Conservation (phyloP, 2,113 vertebrate genomes). For the Erinaceus europaeus region DNA sequence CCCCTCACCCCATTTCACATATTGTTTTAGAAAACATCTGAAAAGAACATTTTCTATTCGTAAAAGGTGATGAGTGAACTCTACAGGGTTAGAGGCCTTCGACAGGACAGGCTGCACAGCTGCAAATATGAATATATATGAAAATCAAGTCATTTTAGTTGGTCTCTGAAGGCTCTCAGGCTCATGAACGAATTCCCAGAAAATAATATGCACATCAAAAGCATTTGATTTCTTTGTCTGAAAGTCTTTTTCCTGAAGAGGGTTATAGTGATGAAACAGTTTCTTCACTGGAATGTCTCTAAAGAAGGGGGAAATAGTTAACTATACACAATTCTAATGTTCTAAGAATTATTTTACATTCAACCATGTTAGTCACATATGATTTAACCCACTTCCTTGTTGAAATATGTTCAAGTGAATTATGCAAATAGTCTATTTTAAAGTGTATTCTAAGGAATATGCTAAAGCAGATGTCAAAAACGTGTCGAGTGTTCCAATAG, state of each 20-base stretch:
- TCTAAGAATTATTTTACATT: constrained; percentile 20
- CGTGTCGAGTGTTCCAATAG: constrained; percentile 19
- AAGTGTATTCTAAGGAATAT: constrained; percentile 26
- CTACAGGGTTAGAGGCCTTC: constrained; percentile 27
- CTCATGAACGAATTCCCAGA: constrained; percentile 74
- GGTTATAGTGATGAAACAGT: constrained; percentile 54
- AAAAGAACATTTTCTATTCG: constrained; percentile 55
- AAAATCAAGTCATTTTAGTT: constrained; percentile 76
- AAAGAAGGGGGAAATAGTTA: constrained; percentile 7
- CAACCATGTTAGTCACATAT: constrained; percentile 31
- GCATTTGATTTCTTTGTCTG: constrained; percentile 66
- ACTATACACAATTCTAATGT: not conserved
- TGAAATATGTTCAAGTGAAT: constrained; percentile 43
- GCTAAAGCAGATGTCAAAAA: constrained; percentile 36
- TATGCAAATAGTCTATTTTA: constrained; percentile 41
- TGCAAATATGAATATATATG: constrained; percentile 71
- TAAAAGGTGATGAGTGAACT: constrained; percentile 55
- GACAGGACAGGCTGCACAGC: constrained; percentile 22
- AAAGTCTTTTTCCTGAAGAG: constrained; percentile 71
- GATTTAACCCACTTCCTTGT: constrained; percentile 47
- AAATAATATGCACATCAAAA: constrained; percentile 67
- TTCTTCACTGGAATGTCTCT: constrained; percentile 23
- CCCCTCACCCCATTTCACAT: not conserved
- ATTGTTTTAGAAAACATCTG: constrained; percentile 30
- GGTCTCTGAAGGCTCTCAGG: constrained; percentile 71